A percentile compares a stretch with the other conserved stretches of the same genome.
These are phyloP conservation scores for Melieria picta DNA, from an alignment of 2,888 invertebrate genomes.

Conservation along the genomic window DNA sequence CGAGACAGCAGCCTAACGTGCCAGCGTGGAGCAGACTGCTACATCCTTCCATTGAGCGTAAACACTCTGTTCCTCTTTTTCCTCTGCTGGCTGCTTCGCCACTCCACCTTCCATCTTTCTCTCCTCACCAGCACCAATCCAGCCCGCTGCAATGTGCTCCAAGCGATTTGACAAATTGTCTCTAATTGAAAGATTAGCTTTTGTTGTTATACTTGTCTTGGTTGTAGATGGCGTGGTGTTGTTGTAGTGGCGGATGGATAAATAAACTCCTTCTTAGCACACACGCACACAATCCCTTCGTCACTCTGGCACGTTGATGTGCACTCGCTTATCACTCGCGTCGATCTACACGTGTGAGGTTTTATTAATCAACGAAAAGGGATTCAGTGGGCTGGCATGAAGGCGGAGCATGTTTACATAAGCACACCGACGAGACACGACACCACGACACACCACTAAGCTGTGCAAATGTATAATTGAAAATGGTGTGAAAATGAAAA, in stretches of 20 bases:
- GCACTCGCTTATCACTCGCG: constrained; percentile 51
- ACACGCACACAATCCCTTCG: neutral
- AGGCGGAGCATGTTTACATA: constrained; percentile 28
- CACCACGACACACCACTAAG: neutral
- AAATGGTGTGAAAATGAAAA: constrained; percentile 53
- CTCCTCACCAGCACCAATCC: neutral
- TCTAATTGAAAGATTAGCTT: constrained; percentile 66
- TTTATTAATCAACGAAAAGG: constrained; percentile 60
- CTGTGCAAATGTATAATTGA: constrained; percentile 50
- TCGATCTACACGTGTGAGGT: constrained; percentile 59
- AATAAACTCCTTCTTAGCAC: too few species aligned
- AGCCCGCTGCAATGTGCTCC: constrained; percentile 46
- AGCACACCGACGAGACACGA: constrained; percentile 22
- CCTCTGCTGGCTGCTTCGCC: neutral
- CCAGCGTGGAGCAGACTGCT: too few species aligned
- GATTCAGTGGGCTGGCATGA: constrained; percentile 35
- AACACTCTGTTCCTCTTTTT: constrained; percentile 9
- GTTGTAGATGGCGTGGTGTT: constrained; percentile 20
- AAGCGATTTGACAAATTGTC: constrained; percentile 65
- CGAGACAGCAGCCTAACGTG: too few species aligned
- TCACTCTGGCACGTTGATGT: neutral
- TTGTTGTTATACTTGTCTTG: constrained; percentile 38
- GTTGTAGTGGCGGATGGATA: constrained; percentile 21
- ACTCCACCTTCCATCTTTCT: neutral
- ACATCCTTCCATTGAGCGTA: too few species aligned